These are phyloP conservation scores for Trachelus stipa DNA, from an alignment of 2,888 invertebrate species.

Conservation along the genomic window DNA sequence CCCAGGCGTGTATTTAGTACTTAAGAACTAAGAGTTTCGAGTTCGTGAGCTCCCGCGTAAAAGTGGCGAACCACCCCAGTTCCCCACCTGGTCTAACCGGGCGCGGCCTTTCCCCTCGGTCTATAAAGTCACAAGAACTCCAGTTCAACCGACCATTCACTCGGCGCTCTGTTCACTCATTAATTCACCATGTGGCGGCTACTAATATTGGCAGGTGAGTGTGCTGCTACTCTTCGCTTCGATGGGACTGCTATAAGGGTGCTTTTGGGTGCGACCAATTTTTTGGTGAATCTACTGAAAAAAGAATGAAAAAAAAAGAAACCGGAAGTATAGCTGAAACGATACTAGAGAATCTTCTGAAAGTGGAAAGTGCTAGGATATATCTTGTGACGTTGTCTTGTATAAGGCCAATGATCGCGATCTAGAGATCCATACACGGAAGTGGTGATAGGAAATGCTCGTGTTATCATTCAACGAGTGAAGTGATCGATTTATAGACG, in stretches of 20 bases:
- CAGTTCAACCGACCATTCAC: conserved; percentile 61
- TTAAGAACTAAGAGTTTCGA: conserved; percentile 3
- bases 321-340: conserved; percentile 29
- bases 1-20: conserved; percentile 33
- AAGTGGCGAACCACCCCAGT: conserved; percentile 59
- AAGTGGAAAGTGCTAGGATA: not conserved
- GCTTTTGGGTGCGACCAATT: not conserved
- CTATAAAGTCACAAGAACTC: conserved; percentile 62
- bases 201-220: conserved; percentile 64
- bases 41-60: conserved; percentile 36
- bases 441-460: not conserved
- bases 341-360: not conserved
- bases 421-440: not conserved
- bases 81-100: conserved; percentile 45
- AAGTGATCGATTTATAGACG: not conserved
- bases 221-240: conserved; percentile 17
- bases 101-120: conserved; percentile 64
- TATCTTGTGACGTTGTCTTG: not conserved
- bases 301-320: conserved; percentile 20
- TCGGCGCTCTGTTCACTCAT: conserved; percentile 57
- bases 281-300: not conserved
- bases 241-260: conserved; percentile 15
- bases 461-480: not conserved
- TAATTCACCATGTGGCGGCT: conserved; percentile 60
- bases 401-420: not conserved